Conservation (phyloP, 2,888 invertebrate species). For the Coelogynopora nodosa region DNA sequence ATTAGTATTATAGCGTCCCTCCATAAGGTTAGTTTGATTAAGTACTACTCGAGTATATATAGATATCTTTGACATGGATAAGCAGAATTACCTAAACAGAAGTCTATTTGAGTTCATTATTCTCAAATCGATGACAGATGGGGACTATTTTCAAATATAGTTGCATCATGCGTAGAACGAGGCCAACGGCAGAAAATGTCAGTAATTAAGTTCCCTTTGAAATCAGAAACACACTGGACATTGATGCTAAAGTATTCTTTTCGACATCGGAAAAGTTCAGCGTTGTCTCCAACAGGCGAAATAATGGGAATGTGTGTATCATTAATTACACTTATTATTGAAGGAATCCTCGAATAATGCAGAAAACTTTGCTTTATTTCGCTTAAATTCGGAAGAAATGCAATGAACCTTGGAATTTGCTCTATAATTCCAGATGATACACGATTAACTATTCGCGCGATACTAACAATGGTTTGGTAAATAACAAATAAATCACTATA, state of each 20-base stretch:
- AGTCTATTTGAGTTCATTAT: too few relatives aligned
- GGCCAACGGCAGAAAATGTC: too few relatives aligned
- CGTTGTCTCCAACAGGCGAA: constrained; percentile 18
- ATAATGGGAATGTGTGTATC: neutral
- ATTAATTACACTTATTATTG: neutral
- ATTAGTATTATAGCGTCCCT: too few relatives aligned
- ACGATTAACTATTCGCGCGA: neutral
- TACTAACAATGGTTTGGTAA: constrained; percentile 7
- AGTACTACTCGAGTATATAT: too few relatives aligned
- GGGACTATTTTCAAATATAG: too few relatives aligned
- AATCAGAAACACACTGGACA: constrained; percentile 21
- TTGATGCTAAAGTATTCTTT: neutral
- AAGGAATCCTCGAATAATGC: neutral
- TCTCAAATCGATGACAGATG: too few relatives aligned
- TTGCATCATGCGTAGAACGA: too few relatives aligned
- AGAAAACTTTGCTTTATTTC: neutral
- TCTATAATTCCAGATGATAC: constrained; percentile 9
- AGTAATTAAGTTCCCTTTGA: too few relatives aligned
- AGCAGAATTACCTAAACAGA: too few relatives aligned
- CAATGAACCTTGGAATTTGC: neutral
- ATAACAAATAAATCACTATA: constrained; percentile 5
- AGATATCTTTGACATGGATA: too few relatives aligned
- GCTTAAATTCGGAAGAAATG: neutral
- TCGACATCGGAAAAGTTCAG: constrained; percentile 18
- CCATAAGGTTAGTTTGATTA: too few relatives aligned